These are phyloP conservation scores for human DNA, from an alignment of 2,113 vertebrate genomes.

Conservation along the genomic window GRCh38 chr1:54689501-54690000, in stretches of 20 bases:
- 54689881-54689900: background rate
- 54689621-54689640: conserved; percentile 59
- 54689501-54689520: conserved; percentile 94
- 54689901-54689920: background rate
- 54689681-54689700: background rate
- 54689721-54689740: background rate
- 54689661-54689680: conserved; percentile 57
- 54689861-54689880: background rate
- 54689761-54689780: background rate
- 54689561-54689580: conserved; percentile 91
- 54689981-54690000: background rate
- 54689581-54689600: conserved; percentile 91
- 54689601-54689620: conserved; percentile 55
- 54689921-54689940: background rate
- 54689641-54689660: conserved; percentile 61
- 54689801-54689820: background rate
- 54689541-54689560: conserved; percentile 92
- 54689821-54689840: background rate
- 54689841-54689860: background rate
- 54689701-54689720: conserved; percentile 23
- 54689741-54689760: background rate
- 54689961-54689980: background rate
- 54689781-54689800: background rate
- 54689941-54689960: background rate
- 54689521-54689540: conserved; percentile 89